Evolutionary conservation across 2,113 vertebrate species (phyloP).

Genomic region (Pachycephala philippinensis): DNA sequence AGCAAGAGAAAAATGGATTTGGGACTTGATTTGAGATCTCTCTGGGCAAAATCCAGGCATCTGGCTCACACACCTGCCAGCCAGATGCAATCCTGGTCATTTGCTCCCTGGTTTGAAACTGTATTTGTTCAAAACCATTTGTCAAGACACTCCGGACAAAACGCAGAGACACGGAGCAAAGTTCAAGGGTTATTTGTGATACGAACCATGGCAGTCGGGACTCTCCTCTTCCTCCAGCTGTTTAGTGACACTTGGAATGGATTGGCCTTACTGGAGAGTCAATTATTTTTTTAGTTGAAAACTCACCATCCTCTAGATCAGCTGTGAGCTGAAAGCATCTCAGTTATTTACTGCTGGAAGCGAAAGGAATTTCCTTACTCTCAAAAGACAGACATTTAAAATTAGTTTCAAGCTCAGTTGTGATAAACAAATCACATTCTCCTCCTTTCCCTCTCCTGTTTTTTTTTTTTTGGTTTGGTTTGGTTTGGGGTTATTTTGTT

Average conservation of each 20-base stretch:
- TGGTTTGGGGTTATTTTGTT: not conserved
- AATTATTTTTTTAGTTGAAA: not conserved
- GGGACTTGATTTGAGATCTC: not conserved
- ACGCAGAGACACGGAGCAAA: not conserved
- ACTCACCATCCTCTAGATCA: not conserved
- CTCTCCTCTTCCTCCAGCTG: not conserved
- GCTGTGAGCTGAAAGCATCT: conserved; percentile 39
- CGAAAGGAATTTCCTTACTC: conserved; percentile 43
- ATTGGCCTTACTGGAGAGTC: not conserved
- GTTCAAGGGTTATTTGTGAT: conserved; percentile 28
- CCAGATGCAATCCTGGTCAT: not conserved
- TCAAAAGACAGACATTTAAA: conserved; percentile 23
- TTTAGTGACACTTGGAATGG: not conserved
- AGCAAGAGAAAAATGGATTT: not conserved
- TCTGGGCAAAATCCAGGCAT: not conserved
- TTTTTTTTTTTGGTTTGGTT: not conserved
- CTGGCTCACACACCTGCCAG: not conserved
- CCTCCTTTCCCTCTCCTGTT: not conserved
- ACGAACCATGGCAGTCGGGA: not conserved
- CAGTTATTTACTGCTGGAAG: conserved; percentile 49
- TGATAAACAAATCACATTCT: conserved; percentile 38
- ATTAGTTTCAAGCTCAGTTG: conserved; percentile 23
- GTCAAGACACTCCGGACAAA: not conserved
- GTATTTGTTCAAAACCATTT: not conserved
- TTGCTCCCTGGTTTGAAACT: not conserved